Evolutionary conservation across 2,888 invertebrate genomes (phyloP), one percentile per base, ranked within the genome.

Genomic region (Harpalus rubripes): DNA sequence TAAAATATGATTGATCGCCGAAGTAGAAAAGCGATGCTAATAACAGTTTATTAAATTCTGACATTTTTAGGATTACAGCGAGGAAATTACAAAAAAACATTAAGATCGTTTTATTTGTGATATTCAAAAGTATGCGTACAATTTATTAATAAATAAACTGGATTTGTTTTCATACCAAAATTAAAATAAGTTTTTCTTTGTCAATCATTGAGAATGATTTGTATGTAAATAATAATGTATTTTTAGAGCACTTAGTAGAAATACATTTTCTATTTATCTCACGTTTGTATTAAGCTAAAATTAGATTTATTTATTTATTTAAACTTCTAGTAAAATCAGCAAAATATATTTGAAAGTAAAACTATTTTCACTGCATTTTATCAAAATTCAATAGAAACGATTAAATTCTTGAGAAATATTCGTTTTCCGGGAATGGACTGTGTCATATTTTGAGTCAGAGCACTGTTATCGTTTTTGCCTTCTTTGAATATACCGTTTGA

Each of bases 251-350:
- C 15, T n/a, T 15, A 22, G 26, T 26, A 63, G 4, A 26, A 63
- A 63, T 63, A 63, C 3, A 22, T 18, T 63, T 7, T 63, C 16
- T 8, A 15, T 18, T 63, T 1, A 63, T 1, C 18, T 26, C 12
- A 63, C 7, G 18, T 18, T 63, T 26, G 18, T 18, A 12, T 59
- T 16, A 26, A 12, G 5, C 68, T 68, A 68, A 68, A 68, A 68
- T 68, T 32, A 68, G 15, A 68, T 68, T 63, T 63, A 63, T 63
- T 63, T 63, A 63, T 63, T 63, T 68, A 68, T 39, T 68, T 68
- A 39, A 15, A 10, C 26, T 26, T 26, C 63, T 18, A 18, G 1
- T 26, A 63, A 0, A 63, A 68, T 1, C 44, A 52, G 7, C 12
- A 12, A 52, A 52, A 52, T 52, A 12, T 52, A 4, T 8, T 5